Percentiles rank a stretch among this genome's conserved stretches.
Conservation (phyloP, 2,888 invertebrate genomes). For the Spodoptera littoralis region DNA sequence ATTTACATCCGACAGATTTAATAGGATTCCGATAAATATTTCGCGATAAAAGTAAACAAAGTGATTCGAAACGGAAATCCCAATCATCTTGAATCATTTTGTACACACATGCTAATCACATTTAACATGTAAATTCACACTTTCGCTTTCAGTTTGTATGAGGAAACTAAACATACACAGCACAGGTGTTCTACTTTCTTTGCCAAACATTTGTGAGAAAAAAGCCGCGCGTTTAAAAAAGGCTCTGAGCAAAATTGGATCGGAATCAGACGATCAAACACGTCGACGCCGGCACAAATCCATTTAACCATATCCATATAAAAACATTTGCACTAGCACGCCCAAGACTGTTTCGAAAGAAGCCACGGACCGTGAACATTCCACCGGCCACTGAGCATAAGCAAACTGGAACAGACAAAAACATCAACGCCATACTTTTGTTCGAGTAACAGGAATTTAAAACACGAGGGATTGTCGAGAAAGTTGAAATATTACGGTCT, state of each 20-base stretch:
- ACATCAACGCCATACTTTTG: constrained; percentile 74
- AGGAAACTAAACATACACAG: constrained; percentile 36
- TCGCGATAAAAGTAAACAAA: constrained; percentile 19
- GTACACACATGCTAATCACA: constrained; percentile 29
- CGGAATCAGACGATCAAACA: constrained; percentile 62
- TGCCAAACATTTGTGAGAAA: constrained; percentile 19
- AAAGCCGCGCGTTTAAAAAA: constrained; percentile 40
- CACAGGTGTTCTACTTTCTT: constrained; percentile 40
- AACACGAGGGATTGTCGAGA: constrained; percentile 50
- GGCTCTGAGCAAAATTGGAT: constrained; percentile 54
- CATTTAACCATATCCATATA: constrained; percentile 78
- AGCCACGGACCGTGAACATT: constrained; percentile 86
- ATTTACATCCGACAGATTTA: background rate
- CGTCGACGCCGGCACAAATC: constrained; percentile 71
- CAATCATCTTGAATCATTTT: constrained; percentile 27
- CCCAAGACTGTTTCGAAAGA: constrained; percentile 86
- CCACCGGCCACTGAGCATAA: constrained; percentile 81
- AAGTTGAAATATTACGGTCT: constrained; percentile 42
- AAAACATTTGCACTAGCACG: constrained; percentile 87
- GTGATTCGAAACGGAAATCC: constrained; percentile 22
- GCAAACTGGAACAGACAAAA: constrained; percentile 79
- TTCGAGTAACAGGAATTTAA: constrained; percentile 69
- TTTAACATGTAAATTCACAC: constrained; percentile 37
- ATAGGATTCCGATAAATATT: constrained; percentile 4
- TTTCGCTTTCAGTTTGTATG: constrained; percentile 32